Evolutionary conservation across 1,140 invertebrate species (phyloP), one percentile per base, ranked within the genome.

Genomic region (Kradibia gibbosae): DNA sequence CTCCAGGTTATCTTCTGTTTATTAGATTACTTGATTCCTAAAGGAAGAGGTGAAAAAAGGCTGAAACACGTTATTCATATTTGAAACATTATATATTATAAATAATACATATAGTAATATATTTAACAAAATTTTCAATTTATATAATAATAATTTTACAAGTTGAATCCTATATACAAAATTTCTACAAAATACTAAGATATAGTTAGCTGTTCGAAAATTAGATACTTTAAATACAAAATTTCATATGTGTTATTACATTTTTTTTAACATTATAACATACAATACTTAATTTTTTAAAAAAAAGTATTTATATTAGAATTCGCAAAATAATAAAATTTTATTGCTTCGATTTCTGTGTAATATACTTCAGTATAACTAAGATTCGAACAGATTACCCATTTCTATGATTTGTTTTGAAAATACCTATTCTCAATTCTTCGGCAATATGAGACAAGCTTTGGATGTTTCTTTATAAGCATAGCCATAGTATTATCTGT

Each of bases 341-440:
- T 87, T 25, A 85, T 83, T 73, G 80, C 84, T 20, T 86, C 82
- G 10, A 55, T 55, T 65, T 88, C 88, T 48, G 85, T 87, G 62
- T 86, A 87, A 39, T 65, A 83, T 34, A 91, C 74, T 80, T 89
- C 86, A 48, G 89, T 84, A 65, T 89, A 90, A 86, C 87, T 85
- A 85, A 87, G 90, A 84, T 86, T 87, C 84, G 89, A 89, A 89
- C 86, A 83, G 77, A 60, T 65, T 74, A 86, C 75, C 85, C 82
- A 79, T 31, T 83, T 87, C 87, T 91, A 91, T 86, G 90, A 86
- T 77, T 89, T 86, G 48, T 85, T 86, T 86, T 91, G 92, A 88
- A 96, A 97, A 91, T 95, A 97, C 89, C 94, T 93, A 85, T 93
- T 92, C 87, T 98, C 97, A 83, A 98, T 94, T 85, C 93, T 92